phyloP scores from a whole-genome alignment of 64 coral and sea anemone genomes.

The Pachyseris speciosa region DNA sequence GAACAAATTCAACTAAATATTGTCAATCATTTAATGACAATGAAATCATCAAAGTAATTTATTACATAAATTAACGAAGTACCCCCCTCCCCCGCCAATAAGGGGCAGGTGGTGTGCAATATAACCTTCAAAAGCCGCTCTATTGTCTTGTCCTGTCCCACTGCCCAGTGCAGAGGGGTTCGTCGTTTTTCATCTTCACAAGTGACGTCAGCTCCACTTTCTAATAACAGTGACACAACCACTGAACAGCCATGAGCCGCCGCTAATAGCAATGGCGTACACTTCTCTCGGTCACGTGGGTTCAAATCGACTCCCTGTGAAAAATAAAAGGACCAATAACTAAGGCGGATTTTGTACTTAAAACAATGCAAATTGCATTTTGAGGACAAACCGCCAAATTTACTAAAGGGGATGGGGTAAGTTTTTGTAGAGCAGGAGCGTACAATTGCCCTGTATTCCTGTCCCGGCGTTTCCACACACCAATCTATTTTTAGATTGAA shows the following conservation, averaged over 20 bases:
- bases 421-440: too few relatives aligned
- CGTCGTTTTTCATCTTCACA: constrained; percentile 83
- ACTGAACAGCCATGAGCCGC: constrained; percentile 90
- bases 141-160: constrained; percentile 92
- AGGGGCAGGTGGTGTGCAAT: neutral
- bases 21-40: too few relatives aligned
- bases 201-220: constrained; percentile 92
- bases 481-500: too few relatives aligned
- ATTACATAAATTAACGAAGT: too few relatives aligned
- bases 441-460: too few relatives aligned
- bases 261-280: constrained; percentile 79
- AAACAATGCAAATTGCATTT: too few relatives aligned
- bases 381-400: neutral
- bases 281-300: constrained; percentile 81
- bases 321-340: neutral
- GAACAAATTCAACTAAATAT: too few relatives aligned
- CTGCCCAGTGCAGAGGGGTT: constrained; percentile 92
- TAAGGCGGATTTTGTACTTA: too few relatives aligned
- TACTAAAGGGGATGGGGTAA: too few relatives aligned
- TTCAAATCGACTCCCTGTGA: constrained; percentile 75
- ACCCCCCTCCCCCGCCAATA: too few relatives aligned
- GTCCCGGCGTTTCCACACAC: too few relatives aligned
- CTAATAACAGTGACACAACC: constrained; percentile 84
- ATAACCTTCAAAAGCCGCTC: constrained; percentile 83
- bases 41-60: too few relatives aligned